Conservation (phyloP, 2,113 vertebrate genomes). For the Notarius quadriscutis region DNA sequence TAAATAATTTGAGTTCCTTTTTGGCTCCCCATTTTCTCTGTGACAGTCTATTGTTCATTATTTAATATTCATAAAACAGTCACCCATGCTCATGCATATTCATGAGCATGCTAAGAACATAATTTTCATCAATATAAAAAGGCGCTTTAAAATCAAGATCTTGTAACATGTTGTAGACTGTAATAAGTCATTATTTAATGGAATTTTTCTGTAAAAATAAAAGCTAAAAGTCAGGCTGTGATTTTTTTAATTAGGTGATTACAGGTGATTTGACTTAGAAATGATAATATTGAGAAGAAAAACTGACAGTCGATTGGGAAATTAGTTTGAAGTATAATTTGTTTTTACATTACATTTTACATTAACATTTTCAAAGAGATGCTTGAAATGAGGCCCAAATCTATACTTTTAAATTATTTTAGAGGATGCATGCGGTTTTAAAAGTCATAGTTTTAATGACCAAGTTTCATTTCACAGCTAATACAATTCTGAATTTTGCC, state of each 20-base stretch:
- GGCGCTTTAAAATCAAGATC: neutral
- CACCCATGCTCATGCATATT: neutral
- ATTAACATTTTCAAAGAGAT: neutral
- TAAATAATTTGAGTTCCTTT: neutral
- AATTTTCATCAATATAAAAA: neutral
- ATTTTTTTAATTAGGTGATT: too few relatives aligned
- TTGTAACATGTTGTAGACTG: too few relatives aligned
- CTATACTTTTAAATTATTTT: neutral
- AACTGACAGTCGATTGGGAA: neutral
- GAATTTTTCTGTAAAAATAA: too few relatives aligned
- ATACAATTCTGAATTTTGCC: neutral
- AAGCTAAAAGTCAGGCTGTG: neutral
- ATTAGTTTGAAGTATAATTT: neutral
- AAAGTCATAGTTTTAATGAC: neutral
- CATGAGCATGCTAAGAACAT: neutral
- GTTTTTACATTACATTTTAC: neutral
- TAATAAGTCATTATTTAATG: neutral
- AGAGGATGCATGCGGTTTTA: neutral
- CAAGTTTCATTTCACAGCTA: neutral
- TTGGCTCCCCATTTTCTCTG: neutral
- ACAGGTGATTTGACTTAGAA: too few relatives aligned
- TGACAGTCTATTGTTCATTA: neutral
- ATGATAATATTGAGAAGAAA: neutral
- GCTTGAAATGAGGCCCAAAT: neutral
- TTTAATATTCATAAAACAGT: neutral